Conservation (phyloP, 2,113 vertebrate genomes). For the Dinomys branickii region DNA sequence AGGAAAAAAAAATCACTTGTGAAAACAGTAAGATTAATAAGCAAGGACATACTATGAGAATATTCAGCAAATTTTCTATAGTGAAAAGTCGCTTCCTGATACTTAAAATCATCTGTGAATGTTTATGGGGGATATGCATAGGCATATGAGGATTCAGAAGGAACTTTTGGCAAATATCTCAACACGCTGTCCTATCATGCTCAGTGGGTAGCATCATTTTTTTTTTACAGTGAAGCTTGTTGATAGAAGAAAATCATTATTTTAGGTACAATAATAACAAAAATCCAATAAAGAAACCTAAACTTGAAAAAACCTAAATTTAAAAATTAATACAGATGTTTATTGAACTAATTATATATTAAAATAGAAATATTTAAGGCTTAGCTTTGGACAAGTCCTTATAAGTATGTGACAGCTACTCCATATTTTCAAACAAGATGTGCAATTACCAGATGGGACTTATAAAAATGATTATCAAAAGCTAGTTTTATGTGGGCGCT, state of each 20-base stretch:
- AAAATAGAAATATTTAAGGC: not conserved
- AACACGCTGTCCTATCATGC: not conserved
- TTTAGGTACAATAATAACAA: conserved; percentile 5
- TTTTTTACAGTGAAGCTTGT: conserved; percentile 10
- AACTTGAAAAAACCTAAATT: not conserved
- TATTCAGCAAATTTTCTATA: not conserved
- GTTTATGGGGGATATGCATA: not conserved
- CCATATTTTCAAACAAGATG: not conserved
- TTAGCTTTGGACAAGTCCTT: not conserved
- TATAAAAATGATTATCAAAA: not conserved
- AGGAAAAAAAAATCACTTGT: not conserved
- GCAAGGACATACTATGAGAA: not conserved
- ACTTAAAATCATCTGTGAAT: not conserved
- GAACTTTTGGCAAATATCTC: not conserved
- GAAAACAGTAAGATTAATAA: not conserved
- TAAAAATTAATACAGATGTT: not conserved
- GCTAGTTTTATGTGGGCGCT: not conserved
- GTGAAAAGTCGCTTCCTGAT: not conserved
- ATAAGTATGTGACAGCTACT: not conserved
- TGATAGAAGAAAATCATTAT: conserved; percentile 4
- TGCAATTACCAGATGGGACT: not conserved
- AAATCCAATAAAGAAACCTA: not conserved
- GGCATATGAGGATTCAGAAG: not conserved
- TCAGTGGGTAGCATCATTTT: not conserved
- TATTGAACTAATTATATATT: not conserved